Percentiles rank a stretch among this genome's conserved stretches.
Conservation (phyloP, 2,113 vertebrate species). For the Leuciscus idus region DNA sequence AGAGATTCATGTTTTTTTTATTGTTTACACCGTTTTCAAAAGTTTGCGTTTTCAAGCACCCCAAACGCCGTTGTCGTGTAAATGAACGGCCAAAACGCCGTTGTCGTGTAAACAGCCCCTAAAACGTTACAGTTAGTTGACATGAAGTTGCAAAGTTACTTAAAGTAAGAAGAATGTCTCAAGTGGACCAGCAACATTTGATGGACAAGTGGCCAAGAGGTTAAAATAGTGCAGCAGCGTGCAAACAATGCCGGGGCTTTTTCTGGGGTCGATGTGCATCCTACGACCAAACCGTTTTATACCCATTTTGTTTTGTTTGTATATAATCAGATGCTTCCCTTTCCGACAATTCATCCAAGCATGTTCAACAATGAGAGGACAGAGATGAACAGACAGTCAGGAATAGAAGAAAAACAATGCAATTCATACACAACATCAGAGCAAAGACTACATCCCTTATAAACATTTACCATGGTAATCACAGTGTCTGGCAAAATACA, state of each 20-base stretch:
- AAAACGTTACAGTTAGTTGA: no score
- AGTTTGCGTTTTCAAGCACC: no score
- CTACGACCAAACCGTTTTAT: constrained; percentile 27
- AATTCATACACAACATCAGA: constrained; percentile 12
- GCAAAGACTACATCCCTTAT: background rate
- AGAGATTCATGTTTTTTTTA: no score
- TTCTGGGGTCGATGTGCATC: constrained; percentile 34
- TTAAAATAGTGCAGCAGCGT: constrained; percentile 8
- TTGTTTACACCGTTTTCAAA: no score
- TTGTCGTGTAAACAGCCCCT: no score
- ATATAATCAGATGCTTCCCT: constrained; percentile 47
- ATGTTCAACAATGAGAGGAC: constrained; percentile 36
- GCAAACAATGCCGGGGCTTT: constrained; percentile 31
- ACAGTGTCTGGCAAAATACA: background rate
- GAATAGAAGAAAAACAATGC: constrained; percentile 25
- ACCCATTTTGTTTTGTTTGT: constrained; percentile 42
- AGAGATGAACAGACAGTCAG: constrained; percentile 35
- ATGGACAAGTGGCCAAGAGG: background rate
- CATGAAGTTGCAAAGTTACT: no score
- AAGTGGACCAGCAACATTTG: no score
- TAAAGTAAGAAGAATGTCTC: no score
- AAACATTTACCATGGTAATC: background rate
- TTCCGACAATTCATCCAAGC: constrained; percentile 31
- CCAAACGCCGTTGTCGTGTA: no score
- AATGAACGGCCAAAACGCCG: no score